Conservation (phyloP, 2,797 vertebrate genomes). For the Peromyscus eremicus region DNA sequence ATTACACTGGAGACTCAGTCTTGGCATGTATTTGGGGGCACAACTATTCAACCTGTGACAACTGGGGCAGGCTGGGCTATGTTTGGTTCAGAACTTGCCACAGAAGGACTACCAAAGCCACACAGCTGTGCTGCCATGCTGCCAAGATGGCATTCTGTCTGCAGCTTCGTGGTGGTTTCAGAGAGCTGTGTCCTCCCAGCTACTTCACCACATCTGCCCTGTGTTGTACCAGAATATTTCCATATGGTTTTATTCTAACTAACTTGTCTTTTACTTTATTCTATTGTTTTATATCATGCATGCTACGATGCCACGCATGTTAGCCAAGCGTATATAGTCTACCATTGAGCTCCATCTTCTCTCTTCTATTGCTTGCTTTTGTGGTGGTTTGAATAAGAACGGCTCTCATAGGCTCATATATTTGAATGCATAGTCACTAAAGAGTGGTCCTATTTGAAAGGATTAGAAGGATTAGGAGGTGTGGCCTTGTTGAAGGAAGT, state of each 20-base stretch:
- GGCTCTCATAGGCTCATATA: not conserved
- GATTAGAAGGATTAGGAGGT: not conserved
- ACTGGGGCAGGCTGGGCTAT: not conserved
- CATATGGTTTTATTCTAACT: conserved; percentile 6
- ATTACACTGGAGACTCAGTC: not conserved
- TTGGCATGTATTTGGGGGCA: not conserved
- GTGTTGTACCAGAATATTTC: not conserved
- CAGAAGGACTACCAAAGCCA: not conserved
- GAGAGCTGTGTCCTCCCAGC: not conserved
- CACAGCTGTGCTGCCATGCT: fast-evolving
- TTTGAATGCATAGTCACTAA: not conserved
- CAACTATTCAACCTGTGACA: not conserved
- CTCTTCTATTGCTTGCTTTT: not conserved
- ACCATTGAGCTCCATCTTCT: not conserved
- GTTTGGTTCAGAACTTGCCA: not conserved
- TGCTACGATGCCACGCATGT: too few species aligned
- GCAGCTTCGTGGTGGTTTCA: not conserved
- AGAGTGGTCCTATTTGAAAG: not conserved
- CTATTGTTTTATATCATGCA: not conserved
- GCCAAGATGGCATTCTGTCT: not conserved
- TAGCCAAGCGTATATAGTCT: not conserved
- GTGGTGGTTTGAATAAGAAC: not conserved
- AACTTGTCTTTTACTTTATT: conserved; percentile 3
- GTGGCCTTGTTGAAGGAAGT: not conserved
- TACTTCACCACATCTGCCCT: not conserved